Base-by-base conservation (phyloP, 2,113 vertebrate species). In the human region DNA sequence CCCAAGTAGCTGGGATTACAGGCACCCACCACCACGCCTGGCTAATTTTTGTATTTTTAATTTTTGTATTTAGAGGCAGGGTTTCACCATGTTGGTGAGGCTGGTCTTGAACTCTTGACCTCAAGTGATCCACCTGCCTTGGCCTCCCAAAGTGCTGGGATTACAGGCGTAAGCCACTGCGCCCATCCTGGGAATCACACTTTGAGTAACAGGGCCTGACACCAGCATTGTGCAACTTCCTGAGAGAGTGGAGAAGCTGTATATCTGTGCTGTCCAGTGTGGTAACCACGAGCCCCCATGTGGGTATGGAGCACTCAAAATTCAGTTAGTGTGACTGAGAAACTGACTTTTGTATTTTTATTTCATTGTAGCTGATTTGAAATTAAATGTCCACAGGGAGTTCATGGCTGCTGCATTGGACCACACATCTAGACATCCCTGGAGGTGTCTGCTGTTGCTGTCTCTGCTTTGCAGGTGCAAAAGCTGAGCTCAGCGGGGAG, bases 241-340 rank as follows among this genome's bases (percentile, higher is more conserved):
- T 14, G 43, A 45, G 52, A 23, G 10, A 20, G 43, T 45, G 16
- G 43, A 45, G 52, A 32, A n/a, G 48, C 30, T 13, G 45, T 55
- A 2, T 45, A 22, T 23, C 16, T 23, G 75, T 0, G 1, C 7
- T 17, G 20, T n/a, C 64, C 17, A 23, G 2, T 8, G 0, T 4
- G 14, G n/a, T 7, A 13, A 25, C 85, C 64, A 1, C 10, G 2
- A 16, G 76, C n/a, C 59, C 27, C 18, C 25, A 1, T 17, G 59
- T 32, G 66, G 13, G 10, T 38, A 13, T 16, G 2, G 87, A 78
- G 76, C 25, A 3, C 14, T 61, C 10, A 70, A 23, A 52, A 16
- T 55, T 76, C 59, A 14, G 52, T n/a, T 12, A 8, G 16, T 40
- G 43, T 18, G 52, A 18, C 78, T 2, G 23, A 72, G 81, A 90